Evolutionary conservation across 2,888 invertebrate species (phyloP).

Genomic region (Oeneis ivallda): DNA sequence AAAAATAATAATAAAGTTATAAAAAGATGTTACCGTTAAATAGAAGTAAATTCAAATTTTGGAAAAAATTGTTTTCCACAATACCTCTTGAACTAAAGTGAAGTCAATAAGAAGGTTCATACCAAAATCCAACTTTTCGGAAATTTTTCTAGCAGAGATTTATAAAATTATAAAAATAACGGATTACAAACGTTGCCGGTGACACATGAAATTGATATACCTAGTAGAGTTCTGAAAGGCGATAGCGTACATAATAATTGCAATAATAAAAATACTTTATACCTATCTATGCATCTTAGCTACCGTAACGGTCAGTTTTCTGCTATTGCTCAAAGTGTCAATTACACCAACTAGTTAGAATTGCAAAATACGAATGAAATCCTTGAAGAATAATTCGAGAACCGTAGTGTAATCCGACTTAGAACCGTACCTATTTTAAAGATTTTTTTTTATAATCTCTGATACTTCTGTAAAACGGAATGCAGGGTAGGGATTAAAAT

Average conservation of each 20-base stretch:
- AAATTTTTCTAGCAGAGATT: too few species aligned
- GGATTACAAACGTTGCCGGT: too few species aligned
- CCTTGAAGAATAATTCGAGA: slow-evolving; percentile 32
- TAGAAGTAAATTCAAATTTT: too few species aligned
- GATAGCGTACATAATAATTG: slow-evolving; percentile 3
- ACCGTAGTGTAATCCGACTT: slow-evolving; percentile 22
- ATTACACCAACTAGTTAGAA: slow-evolving; percentile 37
- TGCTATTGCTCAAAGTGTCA: slow-evolving; percentile 36
- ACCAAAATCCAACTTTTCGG: too few species aligned
- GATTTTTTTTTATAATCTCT: not conserved
- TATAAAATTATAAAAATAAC: too few species aligned
- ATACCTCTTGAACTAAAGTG: too few species aligned
- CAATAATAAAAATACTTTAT: not conserved
- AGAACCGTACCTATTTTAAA: slow-evolving; percentile 15
- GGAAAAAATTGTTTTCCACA: too few species aligned
- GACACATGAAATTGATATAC: not conserved
- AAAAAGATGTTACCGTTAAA: too few species aligned
- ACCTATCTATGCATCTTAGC: not conserved
- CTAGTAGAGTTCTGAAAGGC: slow-evolving; percentile 1
- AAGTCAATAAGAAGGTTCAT: too few species aligned
- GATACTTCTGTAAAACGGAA: not conserved
- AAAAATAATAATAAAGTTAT: too few species aligned
- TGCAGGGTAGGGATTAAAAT: not conserved
- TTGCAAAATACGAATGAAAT: slow-evolving; percentile 37
- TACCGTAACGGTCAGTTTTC: slow-evolving; percentile 32